Conservation (phyloP, 1,140 invertebrate species). For the Drosophila tropicalis region DNA sequence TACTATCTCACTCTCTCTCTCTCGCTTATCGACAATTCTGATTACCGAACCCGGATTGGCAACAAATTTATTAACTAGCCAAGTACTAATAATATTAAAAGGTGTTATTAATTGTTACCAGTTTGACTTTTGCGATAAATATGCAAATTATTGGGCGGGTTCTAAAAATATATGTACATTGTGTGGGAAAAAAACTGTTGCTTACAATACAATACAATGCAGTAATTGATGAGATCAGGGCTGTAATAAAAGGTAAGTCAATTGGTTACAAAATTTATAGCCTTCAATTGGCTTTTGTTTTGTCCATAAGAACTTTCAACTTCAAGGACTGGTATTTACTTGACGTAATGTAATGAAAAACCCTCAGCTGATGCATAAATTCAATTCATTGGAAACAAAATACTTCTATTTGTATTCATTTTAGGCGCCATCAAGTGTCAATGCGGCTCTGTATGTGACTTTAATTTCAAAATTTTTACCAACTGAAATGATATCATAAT, state of each 20-base stretch:
- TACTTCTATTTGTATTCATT: not conserved
- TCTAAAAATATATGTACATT: conserved; percentile 11
- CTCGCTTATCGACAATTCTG: conserved; percentile 1
- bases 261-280: no score
- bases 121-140: conserved; percentile 9
- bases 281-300: no score
- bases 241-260: not conserved
- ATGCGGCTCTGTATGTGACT: conserved; percentile 4
- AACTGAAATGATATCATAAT: conserved; percentile 11
- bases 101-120: conserved; percentile 11
- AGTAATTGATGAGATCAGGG: conserved; percentile 1
- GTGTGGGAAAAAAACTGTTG: conserved; percentile 7
- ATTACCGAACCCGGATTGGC: conserved; percentile 15
- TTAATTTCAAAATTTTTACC: not conserved
- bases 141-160: conserved; percentile 14
- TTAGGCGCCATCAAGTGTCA: not conserved
- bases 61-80: conserved; percentile 1
- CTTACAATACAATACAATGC: conserved; percentile 5
- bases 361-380: no score
- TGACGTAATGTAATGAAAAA: no score
- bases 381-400: no score
- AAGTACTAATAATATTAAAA: not conserved
- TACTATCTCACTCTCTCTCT: not conserved
- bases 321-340: no score
- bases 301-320: no score